Percentiles rank a stretch among this genome's conserved stretches.
phyloP scores from a whole-genome alignment of 2,797 vertebrate genomes.

The Spatula versicolor region DNA sequence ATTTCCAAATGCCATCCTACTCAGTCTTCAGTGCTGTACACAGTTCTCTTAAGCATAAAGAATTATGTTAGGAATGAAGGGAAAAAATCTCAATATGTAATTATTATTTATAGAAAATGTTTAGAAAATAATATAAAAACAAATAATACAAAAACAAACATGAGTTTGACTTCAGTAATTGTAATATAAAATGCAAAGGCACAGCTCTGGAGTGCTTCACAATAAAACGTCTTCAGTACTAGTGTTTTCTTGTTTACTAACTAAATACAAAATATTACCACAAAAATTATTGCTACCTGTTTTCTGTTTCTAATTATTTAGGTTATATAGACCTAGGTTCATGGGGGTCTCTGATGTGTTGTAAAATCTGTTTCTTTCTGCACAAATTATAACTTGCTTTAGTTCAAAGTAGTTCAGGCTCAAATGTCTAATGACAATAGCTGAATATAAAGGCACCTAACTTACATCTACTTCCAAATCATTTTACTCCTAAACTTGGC shows the following conservation, averaged over 20 bases:
- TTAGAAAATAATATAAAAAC: not conserved
- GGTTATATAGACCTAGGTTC: not conserved
- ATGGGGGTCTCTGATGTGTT: not conserved
- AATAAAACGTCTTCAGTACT: not conserved
- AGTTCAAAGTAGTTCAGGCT: not conserved
- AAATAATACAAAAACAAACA: not conserved
- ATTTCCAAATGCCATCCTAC: not conserved
- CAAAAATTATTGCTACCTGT: not conserved
- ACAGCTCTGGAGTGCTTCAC: not conserved
- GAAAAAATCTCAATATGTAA: not conserved
- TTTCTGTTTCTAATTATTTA: not conserved
- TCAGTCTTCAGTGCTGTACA: not conserved
- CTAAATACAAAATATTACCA: not conserved
- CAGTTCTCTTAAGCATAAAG: not conserved
- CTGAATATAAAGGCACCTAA: not conserved
- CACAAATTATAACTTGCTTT: not conserved
- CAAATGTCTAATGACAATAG: not conserved
- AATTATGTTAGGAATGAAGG: not conserved
- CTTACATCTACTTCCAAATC: not conserved
- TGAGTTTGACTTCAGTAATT: not conserved
- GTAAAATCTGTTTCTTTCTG: not conserved
- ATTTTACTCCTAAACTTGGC: not conserved
- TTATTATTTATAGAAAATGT: not conserved
- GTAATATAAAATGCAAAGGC: not conserved
- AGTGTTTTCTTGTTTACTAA: not conserved